phyloP scores from a whole-genome alignment of 2,113 vertebrate species.

The Odocoileus hemionus region DNA sequence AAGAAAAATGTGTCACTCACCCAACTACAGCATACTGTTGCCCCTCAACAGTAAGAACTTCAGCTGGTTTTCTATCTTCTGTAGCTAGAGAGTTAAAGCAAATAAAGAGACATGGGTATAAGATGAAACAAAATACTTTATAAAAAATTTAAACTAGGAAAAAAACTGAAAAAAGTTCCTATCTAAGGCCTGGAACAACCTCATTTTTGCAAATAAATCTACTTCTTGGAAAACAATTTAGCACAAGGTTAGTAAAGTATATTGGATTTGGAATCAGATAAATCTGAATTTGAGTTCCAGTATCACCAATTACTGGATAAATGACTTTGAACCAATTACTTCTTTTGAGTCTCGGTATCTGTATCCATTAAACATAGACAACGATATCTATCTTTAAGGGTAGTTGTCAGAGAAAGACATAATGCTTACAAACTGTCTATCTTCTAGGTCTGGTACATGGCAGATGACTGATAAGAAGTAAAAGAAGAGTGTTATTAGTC shows the following conservation, averaged over 20 bases:
- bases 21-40: constrained; percentile 97
- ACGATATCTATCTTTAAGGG: neutral
- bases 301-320: neutral
- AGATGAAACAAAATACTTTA: neutral
- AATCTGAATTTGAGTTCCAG: neutral
- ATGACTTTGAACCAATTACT: neutral
- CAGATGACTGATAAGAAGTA: neutral
- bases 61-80: constrained; percentile 90
- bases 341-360: neutral
- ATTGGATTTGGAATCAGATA: neutral
- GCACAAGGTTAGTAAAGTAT: neutral
- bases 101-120: constrained; percentile 51
- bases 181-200: neutral
- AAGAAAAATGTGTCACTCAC: constrained; percentile 77
- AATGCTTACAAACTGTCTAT: neutral
- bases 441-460: neutral
- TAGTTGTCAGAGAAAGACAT: neutral
- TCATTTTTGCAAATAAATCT: constrained; percentile 25
- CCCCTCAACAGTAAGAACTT: constrained; percentile 91
- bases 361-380: neutral
- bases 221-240: neutral
- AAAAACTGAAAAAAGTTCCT: neutral
- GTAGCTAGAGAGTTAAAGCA: constrained; percentile 76
- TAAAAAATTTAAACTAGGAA: neutral
- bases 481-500: neutral